A percentile compares a stretch with the other conserved stretches of the same genome.
Evolutionary conservation across 92 coral and sea anemone species (phyloP).

Genomic region (Parazoanthus darwini): DNA sequence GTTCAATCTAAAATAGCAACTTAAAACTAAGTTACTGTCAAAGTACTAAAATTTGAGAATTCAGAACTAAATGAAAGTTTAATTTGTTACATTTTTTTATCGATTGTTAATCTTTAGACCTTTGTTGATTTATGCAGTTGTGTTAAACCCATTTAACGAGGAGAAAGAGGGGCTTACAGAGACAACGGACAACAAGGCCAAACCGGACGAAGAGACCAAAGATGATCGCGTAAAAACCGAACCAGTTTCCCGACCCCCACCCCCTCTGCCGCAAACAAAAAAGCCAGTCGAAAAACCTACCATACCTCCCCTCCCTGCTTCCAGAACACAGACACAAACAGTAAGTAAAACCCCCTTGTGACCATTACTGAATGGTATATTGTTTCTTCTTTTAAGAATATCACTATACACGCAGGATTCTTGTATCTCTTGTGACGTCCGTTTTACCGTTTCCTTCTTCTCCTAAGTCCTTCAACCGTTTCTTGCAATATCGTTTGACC

Average conservation of each 20-base stretch:
- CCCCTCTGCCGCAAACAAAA: constrained; percentile 29
- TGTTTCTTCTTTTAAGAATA: too few species aligned
- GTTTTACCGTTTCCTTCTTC: too few species aligned
- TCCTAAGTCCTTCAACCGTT: not conserved
- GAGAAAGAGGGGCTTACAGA: not conserved
- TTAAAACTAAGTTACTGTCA: too few species aligned
- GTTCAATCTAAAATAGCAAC: too few species aligned
- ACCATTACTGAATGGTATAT: not conserved
- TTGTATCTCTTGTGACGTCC: too few species aligned
- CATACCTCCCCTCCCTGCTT: constrained; percentile 40
- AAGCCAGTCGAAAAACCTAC: constrained; percentile 46
- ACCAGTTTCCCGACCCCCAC: constrained; percentile 47
- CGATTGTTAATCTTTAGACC: not conserved
- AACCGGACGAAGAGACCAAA: constrained; percentile 15
- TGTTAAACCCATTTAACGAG: not conserved
- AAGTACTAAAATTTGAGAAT: too few species aligned
- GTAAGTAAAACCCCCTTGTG: not conserved
- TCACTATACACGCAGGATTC: too few species aligned
- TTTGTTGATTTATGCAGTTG: not conserved
- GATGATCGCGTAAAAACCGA: constrained; percentile 18
- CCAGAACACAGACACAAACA: constrained; percentile 17
- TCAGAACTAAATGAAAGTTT: not conserved
- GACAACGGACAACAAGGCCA: constrained; percentile 25
- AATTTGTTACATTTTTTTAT: too few species aligned
- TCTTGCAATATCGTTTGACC: too few species aligned